These are phyloP conservation scores for Tetramorium simillimum DNA, from an alignment of 1,140 invertebrate genomes.

Conservation along the genomic window DNA sequence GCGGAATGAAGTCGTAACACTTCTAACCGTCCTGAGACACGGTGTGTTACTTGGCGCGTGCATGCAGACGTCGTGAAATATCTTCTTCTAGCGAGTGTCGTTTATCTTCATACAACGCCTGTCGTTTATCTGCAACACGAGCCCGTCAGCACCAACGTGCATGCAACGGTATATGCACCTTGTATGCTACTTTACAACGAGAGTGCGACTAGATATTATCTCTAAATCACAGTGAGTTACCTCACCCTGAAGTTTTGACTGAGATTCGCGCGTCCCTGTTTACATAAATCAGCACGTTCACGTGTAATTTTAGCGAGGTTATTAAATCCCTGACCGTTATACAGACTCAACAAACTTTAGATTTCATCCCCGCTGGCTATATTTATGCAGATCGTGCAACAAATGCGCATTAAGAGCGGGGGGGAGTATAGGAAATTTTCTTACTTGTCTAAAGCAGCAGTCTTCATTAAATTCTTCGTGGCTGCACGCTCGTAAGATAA, in stretches of 20 bases:
- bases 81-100: slow-evolving; percentile 59
- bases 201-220: slow-evolving; percentile 39
- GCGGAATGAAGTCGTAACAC: slow-evolving; percentile 49
- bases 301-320: slow-evolving; percentile 45
- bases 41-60: slow-evolving; percentile 33
- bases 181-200: slow-evolving; percentile 42
- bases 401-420: not conserved
- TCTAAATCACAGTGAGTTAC: slow-evolving; percentile 41
- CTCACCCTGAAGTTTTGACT: slow-evolving; percentile 21
- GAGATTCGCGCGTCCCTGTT: slow-evolving; percentile 8
- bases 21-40: slow-evolving; percentile 16
- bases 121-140: slow-evolving; percentile 70
- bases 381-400: slow-evolving; percentile 13
- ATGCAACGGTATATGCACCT: slow-evolving; percentile 58
- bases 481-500: not conserved
- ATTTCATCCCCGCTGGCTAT: slow-evolving; percentile 14
- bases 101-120: slow-evolving; percentile 54
- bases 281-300: slow-evolving; percentile 37
- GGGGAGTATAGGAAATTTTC: not conserved
- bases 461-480: not conserved
- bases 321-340: slow-evolving; percentile 34
- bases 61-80: slow-evolving; percentile 51
- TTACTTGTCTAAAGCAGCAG: not conserved
- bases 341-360: slow-evolving; percentile 23
- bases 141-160: slow-evolving; percentile 65